Base-by-base conservation (phyloP, 1,140 invertebrate species). In the Zaprionus lachaisei region DNA sequence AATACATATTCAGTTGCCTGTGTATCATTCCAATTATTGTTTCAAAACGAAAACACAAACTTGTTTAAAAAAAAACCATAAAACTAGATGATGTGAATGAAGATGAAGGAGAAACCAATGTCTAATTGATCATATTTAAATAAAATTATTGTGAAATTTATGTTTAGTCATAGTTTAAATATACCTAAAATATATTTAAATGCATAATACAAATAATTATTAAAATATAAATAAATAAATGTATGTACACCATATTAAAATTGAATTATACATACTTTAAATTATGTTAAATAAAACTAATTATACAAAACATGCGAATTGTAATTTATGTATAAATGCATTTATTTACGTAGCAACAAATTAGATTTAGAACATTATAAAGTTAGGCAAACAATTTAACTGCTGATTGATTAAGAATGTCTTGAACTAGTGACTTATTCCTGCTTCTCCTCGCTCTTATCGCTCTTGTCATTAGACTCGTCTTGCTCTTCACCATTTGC, bases 261-360 rank as follows among this genome's bases (percentile, higher is more conserved):
- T 84, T 89, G 79, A 90, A 89, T 90, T 84, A 89, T 75, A 79
- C 78, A 90, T 90, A 89, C 75, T 79, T 81, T 90, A 90, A 89
- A 90, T 89, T 90, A 89, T 89, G 85, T 90, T 90, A 90, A 90
- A 90, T 90, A 90, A 89, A 89, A 89, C 89, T 89, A 89, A 87
- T 89, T 83, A 89, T 87, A 87, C 84, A 84, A 80, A 80, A 74
- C 4, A 12, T 15, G 17, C 2, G 17, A 1, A 1, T 12, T 24
- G 20, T 1, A 24, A 20, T 24, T 24, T 51, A 6, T n/a, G n/a
- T 47, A 11, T 17, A 17, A 47, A 47, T 47, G 41, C n/a, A 47
- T 51, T 51, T 51, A 51, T 24, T 51, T 22, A 51, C 14, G 20
- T 14, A 22, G 47, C 47, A 51, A 51, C 47, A 51, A 49, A 22